phyloP scores from a whole-genome alignment of 2,113 vertebrate genomes.

The Ondatra zibethicus region DNA sequence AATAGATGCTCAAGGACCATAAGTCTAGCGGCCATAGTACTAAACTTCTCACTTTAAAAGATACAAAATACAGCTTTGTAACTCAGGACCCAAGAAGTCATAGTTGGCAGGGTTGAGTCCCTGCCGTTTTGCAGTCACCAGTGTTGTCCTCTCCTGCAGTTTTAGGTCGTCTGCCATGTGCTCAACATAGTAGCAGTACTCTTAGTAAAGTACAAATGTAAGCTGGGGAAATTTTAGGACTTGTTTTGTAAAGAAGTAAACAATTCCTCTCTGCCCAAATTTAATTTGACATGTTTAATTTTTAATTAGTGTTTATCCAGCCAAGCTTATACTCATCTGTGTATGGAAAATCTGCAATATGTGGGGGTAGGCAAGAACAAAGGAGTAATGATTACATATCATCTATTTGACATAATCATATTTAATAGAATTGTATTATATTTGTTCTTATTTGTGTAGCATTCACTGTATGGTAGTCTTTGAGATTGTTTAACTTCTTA shows the following conservation, averaged over 20 bases:
- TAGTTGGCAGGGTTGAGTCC: neutral
- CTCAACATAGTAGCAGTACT: neutral
- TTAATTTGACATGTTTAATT: slow-evolving; percentile 5
- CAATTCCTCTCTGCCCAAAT: neutral
- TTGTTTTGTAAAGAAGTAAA: neutral
- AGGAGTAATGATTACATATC: slow-evolving; percentile 6
- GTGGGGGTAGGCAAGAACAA: slow-evolving; percentile 5
- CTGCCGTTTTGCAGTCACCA: neutral
- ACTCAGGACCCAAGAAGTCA: neutral
- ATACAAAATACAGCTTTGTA: neutral
- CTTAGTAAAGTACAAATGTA: neutral
- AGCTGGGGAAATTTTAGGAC: neutral
- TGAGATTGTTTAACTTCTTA: neutral
- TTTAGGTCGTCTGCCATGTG: neutral
- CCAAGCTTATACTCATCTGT: neutral
- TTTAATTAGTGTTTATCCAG: neutral
- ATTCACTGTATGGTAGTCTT: neutral
- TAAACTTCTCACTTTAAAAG: neutral
- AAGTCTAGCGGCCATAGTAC: neutral
- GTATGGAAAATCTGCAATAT: neutral
- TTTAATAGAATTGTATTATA: neutral
- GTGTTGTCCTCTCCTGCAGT: neutral
- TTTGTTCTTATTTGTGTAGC: neutral
- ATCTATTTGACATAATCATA: slow-evolving; percentile 6
- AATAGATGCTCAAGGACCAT: neutral